phyloP scores from a whole-genome alignment of 92 coral and sea anemone genomes.

The Plumapathes pennacea region DNA sequence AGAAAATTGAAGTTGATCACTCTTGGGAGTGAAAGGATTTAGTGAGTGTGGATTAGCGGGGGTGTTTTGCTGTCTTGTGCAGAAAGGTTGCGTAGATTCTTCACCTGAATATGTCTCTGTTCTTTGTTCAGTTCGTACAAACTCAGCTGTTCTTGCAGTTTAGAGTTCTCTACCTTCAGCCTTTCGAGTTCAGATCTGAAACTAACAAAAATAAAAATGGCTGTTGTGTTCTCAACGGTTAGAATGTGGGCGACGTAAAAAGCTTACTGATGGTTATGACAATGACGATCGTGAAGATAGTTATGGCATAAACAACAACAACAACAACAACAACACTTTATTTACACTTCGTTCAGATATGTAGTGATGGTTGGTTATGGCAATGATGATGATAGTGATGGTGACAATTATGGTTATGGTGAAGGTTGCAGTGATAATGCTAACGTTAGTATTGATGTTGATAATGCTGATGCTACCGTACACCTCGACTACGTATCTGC shows the following conservation, averaged over 20 bases:
- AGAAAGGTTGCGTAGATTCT: background rate
- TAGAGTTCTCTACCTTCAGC: conserved; percentile 65
- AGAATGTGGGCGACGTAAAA: too few relatives aligned
- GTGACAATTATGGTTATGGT: background rate
- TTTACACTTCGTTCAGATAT: too few relatives aligned
- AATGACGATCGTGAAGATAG: too few relatives aligned
- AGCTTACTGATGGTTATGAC: too few relatives aligned
- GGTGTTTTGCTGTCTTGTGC: background rate
- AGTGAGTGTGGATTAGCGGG: background rate
- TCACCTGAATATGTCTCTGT: conserved; percentile 92
- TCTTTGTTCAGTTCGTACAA: conserved; percentile 80
- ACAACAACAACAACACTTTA: too few relatives aligned
- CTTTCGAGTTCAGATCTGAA: conserved; percentile 67
- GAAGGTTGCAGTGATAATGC: too few relatives aligned
- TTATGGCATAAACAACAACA: too few relatives aligned
- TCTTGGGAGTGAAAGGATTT: background rate
- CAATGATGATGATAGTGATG: background rate
- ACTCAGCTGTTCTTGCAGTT: conserved; percentile 75
- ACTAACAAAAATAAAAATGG: too few relatives aligned
- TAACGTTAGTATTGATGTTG: too few relatives aligned
- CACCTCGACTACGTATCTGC: too few relatives aligned
- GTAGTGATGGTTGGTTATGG: too few relatives aligned
- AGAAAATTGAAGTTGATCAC: background rate
- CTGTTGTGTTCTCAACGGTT: background rate
- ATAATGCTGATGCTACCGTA: too few relatives aligned